Conservation (phyloP, 2,113 vertebrate species). For the Dicentrarchus labrax region DNA sequence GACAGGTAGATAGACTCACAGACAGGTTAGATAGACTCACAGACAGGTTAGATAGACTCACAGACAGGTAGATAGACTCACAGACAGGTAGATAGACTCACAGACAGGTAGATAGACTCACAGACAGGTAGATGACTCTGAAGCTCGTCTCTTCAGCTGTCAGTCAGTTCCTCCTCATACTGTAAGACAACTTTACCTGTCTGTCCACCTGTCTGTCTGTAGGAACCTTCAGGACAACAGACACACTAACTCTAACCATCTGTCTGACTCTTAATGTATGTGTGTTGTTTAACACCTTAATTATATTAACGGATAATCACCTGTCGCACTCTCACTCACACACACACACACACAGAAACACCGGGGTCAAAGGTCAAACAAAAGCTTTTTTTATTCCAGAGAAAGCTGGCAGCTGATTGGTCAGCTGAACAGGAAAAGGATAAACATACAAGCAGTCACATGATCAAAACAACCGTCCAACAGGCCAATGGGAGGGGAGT, state of each 20-base stretch:
- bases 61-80: background rate
- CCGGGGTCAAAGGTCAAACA: conserved; percentile 42
- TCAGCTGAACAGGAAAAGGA: conserved; percentile 38
- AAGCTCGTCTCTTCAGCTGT: background rate
- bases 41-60: background rate
- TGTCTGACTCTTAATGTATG: background rate
- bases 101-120: background rate
- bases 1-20: background rate
- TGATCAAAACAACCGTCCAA: conserved; percentile 52
- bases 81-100: background rate
- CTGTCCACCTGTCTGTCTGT: background rate
- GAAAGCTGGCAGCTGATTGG: conserved; percentile 60
- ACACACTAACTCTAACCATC: background rate
- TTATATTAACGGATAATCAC: conserved; percentile 57
- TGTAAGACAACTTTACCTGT: background rate
- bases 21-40: background rate
- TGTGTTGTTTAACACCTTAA: conserved; percentile 62
- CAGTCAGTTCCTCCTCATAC: background rate
- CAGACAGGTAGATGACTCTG: background rate
- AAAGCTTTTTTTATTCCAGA: conserved; percentile 52
- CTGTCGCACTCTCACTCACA: conserved; percentile 41
- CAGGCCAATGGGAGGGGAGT: conserved; percentile 48
- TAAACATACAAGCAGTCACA: conserved; percentile 49
- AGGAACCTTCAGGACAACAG: background rate
- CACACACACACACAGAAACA: background rate